Conservation (phyloP, 2,797 vertebrate species). For the Monodelphis domestica region DNA sequence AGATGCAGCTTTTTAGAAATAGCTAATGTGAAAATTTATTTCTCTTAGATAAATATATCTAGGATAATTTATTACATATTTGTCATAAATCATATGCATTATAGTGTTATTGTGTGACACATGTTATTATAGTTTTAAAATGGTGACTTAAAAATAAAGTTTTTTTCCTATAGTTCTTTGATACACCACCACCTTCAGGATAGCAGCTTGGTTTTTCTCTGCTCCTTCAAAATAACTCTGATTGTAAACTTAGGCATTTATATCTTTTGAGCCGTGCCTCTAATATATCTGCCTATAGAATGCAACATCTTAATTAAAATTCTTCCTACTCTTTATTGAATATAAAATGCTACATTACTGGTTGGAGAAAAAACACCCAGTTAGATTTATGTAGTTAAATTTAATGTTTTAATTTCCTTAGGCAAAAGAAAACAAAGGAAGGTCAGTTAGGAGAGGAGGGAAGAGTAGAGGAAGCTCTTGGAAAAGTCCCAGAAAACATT, state of each 20-base stretch:
- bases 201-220: not conserved
- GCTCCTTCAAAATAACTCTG: not conserved
- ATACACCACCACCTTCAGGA: not conserved
- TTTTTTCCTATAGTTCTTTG: not conserved
- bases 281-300: not conserved
- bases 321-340: slow-evolving; percentile 21
- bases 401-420: slow-evolving; percentile 2
- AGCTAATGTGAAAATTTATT: no score
- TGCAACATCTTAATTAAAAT: slow-evolving; percentile 33
- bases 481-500: not conserved
- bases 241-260: not conserved
- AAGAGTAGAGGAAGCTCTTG: not conserved
- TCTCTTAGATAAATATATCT: no score
- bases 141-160: no score
- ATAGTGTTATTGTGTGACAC: no score
- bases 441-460: not conserved
- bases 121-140: no score
- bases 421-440: not conserved
- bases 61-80: no score
- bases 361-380: not conserved
- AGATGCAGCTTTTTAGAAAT: no score
- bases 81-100: no score
- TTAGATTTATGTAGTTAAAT: not conserved
- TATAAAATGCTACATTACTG: not conserved
- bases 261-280: slow-evolving; percentile 39